Percentiles rank a stretch among this genome's conserved stretches.
phyloP scores from a whole-genome alignment of 2,888 invertebrate species.

The Scaptomyza cyrtandrae region DNA sequence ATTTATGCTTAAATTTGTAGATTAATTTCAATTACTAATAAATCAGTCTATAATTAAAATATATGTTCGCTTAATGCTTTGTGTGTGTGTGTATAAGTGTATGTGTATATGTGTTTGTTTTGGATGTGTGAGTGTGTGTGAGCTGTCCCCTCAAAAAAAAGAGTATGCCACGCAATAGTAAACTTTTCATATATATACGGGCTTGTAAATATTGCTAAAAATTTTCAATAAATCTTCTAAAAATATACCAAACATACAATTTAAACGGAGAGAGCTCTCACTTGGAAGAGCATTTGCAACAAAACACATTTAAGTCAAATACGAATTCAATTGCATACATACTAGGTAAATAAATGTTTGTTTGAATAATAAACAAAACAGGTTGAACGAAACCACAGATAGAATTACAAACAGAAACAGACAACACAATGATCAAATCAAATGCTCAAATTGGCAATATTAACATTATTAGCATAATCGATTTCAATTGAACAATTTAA shows the following conservation, averaged over 20 bases:
- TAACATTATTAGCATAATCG: constrained; percentile 50
- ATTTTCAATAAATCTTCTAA: constrained; percentile 13
- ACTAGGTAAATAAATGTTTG: constrained; percentile 3
- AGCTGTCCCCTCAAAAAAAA: constrained; percentile 51
- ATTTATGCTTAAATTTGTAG: constrained; percentile 78
- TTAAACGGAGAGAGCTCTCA: constrained; percentile 30
- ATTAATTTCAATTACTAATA: constrained; percentile 84
- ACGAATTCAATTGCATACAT: constrained; percentile 23
- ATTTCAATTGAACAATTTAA: constrained; percentile 68
- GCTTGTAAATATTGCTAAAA: constrained; percentile 14
- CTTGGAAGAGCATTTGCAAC: constrained; percentile 53
- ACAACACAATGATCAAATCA: constrained; percentile 48
- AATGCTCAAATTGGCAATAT: constrained; percentile 49
- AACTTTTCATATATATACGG: constrained; percentile 47
- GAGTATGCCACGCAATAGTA: constrained; percentile 53
- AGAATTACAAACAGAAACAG: constrained; percentile 48
- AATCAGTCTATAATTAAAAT: constrained; percentile 85
- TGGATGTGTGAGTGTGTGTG: constrained; percentile 50
- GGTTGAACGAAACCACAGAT: constrained; percentile 44
- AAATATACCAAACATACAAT: constrained; percentile 42
- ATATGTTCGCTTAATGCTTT: constrained; percentile 78
- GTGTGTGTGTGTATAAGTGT: constrained; percentile 32
- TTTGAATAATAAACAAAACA: constrained; percentile 57
- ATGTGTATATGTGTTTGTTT: constrained; percentile 24
- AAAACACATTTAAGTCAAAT: constrained; percentile 45